phyloP scores from a whole-genome alignment of 2,113 vertebrate species.

The Tychaedon coryphoeus region DNA sequence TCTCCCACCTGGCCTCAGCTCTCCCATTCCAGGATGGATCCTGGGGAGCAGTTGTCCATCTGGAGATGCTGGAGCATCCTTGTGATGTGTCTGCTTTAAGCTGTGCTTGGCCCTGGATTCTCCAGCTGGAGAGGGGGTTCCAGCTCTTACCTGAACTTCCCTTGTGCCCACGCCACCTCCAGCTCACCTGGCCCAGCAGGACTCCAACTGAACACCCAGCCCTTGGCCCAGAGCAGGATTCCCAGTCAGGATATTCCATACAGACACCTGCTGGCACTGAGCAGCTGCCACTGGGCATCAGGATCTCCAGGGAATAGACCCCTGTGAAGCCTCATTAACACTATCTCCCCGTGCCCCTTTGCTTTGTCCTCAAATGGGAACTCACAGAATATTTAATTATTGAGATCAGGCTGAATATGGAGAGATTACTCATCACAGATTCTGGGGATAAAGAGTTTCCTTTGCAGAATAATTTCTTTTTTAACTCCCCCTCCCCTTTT shows the following conservation, averaged over 20 bases:
- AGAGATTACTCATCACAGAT: neutral
- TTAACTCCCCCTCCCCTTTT: neutral
- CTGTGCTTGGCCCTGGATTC: neutral
- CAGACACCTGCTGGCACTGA: neutral
- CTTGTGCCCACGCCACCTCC: neutral
- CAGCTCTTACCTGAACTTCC: neutral
- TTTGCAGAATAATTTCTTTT: neutral
- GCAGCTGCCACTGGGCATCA: neutral
- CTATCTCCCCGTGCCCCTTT: neutral
- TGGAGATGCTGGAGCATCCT: accelerated
- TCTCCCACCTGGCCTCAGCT: neutral
- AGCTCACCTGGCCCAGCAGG: neutral
- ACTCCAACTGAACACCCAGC: neutral
- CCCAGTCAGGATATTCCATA: accelerated
- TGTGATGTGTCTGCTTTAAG: neutral
- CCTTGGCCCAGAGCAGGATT: neutral
- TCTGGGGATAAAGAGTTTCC: neutral
- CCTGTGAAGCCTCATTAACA: neutral
- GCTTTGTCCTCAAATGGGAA: neutral
- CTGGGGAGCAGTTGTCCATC: accelerated
- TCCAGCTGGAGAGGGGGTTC: neutral
- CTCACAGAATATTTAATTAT: neutral
- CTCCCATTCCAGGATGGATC: neutral
- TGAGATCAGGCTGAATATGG: neutral
- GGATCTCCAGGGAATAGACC: neutral